phyloP scores from a whole-genome alignment of 2,888 invertebrate genomes.

The Oxytorus armatus region DNA sequence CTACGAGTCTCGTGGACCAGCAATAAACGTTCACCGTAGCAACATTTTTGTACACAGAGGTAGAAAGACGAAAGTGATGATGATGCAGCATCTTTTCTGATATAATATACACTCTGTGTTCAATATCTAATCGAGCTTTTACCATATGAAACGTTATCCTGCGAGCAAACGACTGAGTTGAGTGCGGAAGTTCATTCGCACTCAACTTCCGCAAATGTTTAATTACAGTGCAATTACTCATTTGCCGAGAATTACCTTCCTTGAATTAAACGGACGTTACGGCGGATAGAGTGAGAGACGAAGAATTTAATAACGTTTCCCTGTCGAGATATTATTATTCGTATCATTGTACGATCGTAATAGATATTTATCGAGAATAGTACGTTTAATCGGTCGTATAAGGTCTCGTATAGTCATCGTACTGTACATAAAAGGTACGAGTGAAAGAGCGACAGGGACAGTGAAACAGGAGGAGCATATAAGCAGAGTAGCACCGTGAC shows the following conservation, averaged over 20 bases:
- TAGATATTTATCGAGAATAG: background rate
- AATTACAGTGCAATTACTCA: conserved; percentile 68
- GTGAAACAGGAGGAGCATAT: conserved; percentile 38
- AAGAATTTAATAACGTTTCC: conserved; percentile 1
- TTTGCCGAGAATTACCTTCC: conserved; percentile 64
- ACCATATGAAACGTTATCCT: conserved; percentile 31
- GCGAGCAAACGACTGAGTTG: conserved; percentile 61
- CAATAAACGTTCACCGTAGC: background rate
- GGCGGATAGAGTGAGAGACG: conserved; percentile 12
- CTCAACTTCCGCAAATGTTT: conserved; percentile 69
- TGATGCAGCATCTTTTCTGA: background rate
- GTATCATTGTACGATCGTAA: conserved; percentile 6
- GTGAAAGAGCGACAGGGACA: conserved; percentile 10
- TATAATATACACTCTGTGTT: background rate
- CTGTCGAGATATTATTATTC: conserved; percentile 24
- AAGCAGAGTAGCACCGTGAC: conserved; percentile 40
- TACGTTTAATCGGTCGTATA: background rate
- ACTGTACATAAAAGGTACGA: conserved; percentile 33
- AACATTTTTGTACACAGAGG: background rate
- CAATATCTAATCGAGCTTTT: background rate
- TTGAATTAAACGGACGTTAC: conserved; percentile 45
- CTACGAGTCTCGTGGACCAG: no score
- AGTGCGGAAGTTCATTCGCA: conserved; percentile 71
- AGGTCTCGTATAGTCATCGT: conserved; percentile 11
- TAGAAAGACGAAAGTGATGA: background rate